phyloP scores from a whole-genome alignment of 2,797 vertebrate genomes.

The Takifugu ocellatus region DNA sequence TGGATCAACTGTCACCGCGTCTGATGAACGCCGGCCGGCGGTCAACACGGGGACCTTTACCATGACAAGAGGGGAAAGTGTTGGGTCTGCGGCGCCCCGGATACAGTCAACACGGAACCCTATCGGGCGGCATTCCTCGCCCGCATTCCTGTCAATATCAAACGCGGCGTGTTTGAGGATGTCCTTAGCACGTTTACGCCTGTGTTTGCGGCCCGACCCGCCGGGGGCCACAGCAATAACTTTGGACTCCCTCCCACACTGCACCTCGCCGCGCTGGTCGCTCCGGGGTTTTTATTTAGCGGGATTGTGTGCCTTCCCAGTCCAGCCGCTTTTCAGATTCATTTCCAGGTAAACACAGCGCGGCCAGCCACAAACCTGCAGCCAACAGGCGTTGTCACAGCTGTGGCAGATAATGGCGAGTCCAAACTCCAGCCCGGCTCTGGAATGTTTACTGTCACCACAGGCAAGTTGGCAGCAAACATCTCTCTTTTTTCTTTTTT shows the following conservation, averaged over 20 bases:
- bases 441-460: conserved; percentile 93
- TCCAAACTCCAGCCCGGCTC: conserved; percentile 77
- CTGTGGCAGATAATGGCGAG: conserved; percentile 82
- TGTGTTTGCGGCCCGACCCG: conserved; percentile 78
- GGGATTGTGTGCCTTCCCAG: conserved; percentile 79
- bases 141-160: conserved; percentile 70
- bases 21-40: conserved; percentile 70
- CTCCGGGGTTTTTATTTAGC: conserved; percentile 73
- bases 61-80: conserved; percentile 78
- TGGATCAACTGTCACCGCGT: conserved; percentile 74
- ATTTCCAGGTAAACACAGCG: conserved; percentile 89
- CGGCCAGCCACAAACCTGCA: conserved; percentile 79
- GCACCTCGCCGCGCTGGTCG: conserved; percentile 69
- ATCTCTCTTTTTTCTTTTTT: conserved; percentile 44
- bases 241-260: conserved; percentile 70
- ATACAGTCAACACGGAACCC: conserved; percentile 65
- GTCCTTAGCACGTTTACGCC: conserved; percentile 70
- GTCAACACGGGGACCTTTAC: conserved; percentile 73
- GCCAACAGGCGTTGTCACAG: conserved; percentile 85
- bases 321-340: conserved; percentile 85
- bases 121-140: conserved; percentile 63
- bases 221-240: conserved; percentile 70
- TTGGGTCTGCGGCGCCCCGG: conserved; percentile 63
- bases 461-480: conserved; percentile 85
- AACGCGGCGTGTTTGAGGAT: conserved; percentile 79